Percentiles rank a stretch among this genome's conserved stretches.
Conservation (phyloP, 2,113 vertebrate genomes). For the Barbus barbus region DNA sequence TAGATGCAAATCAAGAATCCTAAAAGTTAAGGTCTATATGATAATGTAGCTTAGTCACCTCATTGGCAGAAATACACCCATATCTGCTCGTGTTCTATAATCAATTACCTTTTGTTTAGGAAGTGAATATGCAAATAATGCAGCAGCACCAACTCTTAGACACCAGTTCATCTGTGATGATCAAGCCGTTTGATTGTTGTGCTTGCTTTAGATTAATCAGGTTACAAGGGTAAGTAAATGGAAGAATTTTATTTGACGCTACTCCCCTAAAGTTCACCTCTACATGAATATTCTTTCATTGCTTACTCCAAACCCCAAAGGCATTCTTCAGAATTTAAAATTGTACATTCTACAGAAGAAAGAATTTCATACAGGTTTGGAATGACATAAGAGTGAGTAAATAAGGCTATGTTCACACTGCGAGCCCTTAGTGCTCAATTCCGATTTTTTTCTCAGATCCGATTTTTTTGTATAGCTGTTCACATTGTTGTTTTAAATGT, state of each 20-base stretch:
- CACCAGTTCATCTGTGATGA: neutral
- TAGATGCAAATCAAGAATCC: constrained; percentile 8
- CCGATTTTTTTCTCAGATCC: too few relatives aligned
- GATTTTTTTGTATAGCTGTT: too few relatives aligned
- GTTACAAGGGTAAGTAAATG: neutral
- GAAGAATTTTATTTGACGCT: too few relatives aligned
- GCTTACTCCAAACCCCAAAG: neutral
- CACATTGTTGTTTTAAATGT: too few relatives aligned
- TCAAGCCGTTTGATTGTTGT: neutral
- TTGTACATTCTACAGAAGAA: neutral
- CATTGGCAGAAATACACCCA: neutral
- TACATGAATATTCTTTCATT: neutral
- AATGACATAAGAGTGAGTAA: neutral
- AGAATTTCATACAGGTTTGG: neutral
- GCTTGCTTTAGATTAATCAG: neutral
- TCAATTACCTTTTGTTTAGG: neutral
- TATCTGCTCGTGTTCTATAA: too few relatives aligned
- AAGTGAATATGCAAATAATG: neutral
- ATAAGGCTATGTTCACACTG: too few relatives aligned
- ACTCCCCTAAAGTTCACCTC: neutral
- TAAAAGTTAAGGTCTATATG: neutral
- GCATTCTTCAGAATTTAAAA: neutral
- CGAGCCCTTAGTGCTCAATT: too few relatives aligned
- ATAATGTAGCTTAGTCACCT: neutral
- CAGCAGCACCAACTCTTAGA: neutral